Conservation (phyloP, 1,140 invertebrate species). For the Drosophila burlai region DNA sequence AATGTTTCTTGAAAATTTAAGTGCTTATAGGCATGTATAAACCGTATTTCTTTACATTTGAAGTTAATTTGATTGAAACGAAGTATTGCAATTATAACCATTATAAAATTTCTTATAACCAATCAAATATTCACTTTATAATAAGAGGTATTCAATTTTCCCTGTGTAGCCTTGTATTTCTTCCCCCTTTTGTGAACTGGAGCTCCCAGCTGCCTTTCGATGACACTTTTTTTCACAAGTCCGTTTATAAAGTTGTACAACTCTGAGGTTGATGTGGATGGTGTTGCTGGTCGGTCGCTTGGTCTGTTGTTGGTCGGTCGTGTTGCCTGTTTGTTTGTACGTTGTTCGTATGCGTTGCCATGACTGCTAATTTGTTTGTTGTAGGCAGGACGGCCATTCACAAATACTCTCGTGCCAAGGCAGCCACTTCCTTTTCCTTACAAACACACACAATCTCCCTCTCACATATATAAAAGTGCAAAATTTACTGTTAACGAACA, state of each 20-base stretch:
- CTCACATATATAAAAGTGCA: conserved; percentile 57
- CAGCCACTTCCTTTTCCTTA: conserved; percentile 13
- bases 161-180: conserved; percentile 6
- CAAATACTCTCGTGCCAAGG: conserved; percentile 19
- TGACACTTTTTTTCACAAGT: conserved; percentile 67
- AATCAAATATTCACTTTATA: background rate
- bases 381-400: conserved; percentile 78
- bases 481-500: conserved; percentile 81
- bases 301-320: conserved; percentile 40
- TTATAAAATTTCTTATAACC: too few relatives aligned
- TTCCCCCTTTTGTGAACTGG: conserved; percentile 25
- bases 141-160: background rate
- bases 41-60: too few relatives aligned
- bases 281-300: conserved; percentile 32
- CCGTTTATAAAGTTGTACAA: conserved; percentile 76
- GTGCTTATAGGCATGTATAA: too few relatives aligned
- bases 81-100: background rate
- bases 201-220: conserved; percentile 37
- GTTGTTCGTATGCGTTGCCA: conserved; percentile 64
- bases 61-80: too few relatives aligned
- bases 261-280: conserved; percentile 48
- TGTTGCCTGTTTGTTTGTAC: conserved; percentile 64
- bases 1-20: too few relatives aligned
- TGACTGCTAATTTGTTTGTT: conserved; percentile 82
- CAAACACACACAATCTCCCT: conserved; percentile 4